phyloP scores from a whole-genome alignment of 2,888 invertebrate genomes.

The Ecliptopera silaceata region DNA sequence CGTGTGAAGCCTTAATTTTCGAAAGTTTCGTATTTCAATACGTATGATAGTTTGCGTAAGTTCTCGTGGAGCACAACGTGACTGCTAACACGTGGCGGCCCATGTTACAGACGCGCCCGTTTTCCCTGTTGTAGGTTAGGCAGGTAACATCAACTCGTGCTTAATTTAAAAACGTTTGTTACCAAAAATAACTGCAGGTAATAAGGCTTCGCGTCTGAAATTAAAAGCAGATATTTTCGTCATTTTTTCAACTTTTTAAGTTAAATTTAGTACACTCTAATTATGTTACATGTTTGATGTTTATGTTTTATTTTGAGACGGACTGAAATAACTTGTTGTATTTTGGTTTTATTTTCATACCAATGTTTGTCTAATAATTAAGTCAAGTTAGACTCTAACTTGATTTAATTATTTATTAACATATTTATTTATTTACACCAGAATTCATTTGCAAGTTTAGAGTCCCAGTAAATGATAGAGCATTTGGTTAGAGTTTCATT shows the following conservation, averaged over 20 bases:
- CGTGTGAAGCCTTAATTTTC: background rate
- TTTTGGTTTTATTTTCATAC: background rate
- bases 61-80: constrained; percentile 48
- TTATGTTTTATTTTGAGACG: background rate
- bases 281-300: too few relatives aligned
- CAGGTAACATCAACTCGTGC: background rate
- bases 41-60: constrained; percentile 36
- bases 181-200: constrained; percentile 1
- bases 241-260: background rate
- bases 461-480: too few relatives aligned
- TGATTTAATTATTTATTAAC: too few relatives aligned
- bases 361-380: too few relatives aligned
- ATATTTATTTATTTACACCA: too few relatives aligned
- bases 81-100: constrained; percentile 29
- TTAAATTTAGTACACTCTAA: background rate
- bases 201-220: background rate
- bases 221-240: background rate
- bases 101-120: constrained; percentile 1
- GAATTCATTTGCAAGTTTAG: too few relatives aligned
- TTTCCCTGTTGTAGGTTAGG: background rate
- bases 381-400: too few relatives aligned
- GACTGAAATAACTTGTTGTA: background rate
- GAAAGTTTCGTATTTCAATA: background rate
- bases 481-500: too few relatives aligned
- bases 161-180: background rate